Evolutionary conservation across 2,888 invertebrate species (phyloP).

Genomic region (Drosophila subquinaria): DNA sequence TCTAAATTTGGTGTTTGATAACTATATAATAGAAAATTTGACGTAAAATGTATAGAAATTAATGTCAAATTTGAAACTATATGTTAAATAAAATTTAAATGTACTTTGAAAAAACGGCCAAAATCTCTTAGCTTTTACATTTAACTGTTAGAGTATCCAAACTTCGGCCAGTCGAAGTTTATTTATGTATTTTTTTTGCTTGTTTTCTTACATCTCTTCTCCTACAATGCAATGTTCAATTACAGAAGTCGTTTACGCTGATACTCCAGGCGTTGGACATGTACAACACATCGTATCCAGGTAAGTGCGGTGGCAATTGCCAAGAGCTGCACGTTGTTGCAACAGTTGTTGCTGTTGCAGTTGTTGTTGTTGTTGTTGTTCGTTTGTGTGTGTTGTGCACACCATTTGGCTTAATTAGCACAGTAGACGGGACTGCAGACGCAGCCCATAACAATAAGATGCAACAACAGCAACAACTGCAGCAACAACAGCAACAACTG

Average conservation of each 20-base stretch:
- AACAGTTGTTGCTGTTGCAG: constrained; percentile 20
- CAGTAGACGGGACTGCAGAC: constrained; percentile 52
- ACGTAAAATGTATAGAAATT: no score
- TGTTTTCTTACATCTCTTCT: constrained; percentile 29
- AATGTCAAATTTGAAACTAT: no score
- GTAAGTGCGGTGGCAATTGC: constrained; percentile 86
- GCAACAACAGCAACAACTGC: constrained; percentile 37
- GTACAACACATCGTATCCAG: constrained; percentile 90
- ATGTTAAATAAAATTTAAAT: no score
- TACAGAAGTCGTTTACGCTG: constrained; percentile 96
- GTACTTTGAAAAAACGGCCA: no score
- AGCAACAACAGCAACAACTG: constrained; percentile 19
- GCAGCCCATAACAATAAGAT: constrained; percentile 65
- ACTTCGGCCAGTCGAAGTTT: constrained; percentile 1
- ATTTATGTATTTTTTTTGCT: constrained; percentile 12
- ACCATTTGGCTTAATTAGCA: constrained; percentile 79
- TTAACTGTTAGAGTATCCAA: neutral
- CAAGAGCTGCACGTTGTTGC: constrained; percentile 44
- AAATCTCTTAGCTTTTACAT: neutral
- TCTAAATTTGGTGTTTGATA: no score
- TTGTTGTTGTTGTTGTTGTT: constrained; percentile 19
- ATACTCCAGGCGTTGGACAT: constrained; percentile 96
- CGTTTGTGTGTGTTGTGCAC: constrained; percentile 50
- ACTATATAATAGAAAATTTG: no score
- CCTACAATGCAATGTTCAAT: constrained; percentile 79